These are phyloP conservation scores for Ahaetulla prasina DNA, from an alignment of 2,113 vertebrate genomes.

Conservation along the genomic window DNA sequence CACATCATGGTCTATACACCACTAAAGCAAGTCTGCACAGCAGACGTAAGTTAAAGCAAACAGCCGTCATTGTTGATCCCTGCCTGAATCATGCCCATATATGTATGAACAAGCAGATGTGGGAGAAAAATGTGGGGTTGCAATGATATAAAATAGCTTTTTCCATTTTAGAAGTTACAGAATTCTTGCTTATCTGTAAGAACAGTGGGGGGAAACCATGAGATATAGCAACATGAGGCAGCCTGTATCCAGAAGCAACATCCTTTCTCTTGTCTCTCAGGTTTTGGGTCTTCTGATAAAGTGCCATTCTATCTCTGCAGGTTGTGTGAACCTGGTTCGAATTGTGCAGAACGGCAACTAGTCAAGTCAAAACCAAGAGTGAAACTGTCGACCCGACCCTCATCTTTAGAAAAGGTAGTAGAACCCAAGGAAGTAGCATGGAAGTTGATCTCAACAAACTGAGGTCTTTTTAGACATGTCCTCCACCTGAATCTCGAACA, in stretches of 20 bases:
- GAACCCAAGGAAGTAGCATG: not conserved
- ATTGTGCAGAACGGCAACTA: conserved; percentile 4
- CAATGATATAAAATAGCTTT: not conserved
- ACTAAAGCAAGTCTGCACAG: not conserved
- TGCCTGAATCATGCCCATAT: not conserved
- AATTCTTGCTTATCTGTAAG: not conserved
- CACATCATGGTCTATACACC: not conserved
- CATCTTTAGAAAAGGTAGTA: conserved; percentile 49
- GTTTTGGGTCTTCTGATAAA: conserved; percentile 8
- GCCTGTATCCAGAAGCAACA: not conserved
- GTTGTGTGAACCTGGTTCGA: not conserved
- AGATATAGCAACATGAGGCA: not conserved
- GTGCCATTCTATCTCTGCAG: conserved; percentile 1
- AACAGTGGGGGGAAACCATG: not conserved
- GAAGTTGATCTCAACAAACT: not conserved
- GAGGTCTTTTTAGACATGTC: not conserved
- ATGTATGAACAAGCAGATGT: not conserved
- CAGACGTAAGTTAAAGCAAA: not conserved
- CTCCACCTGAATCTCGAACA: not conserved
- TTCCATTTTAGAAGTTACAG: not conserved
- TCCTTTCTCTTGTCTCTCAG: not conserved
- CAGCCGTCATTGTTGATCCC: not conserved
- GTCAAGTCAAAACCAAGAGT: conserved; percentile 36
- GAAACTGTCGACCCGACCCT: not conserved
- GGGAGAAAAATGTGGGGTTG: not conserved